Conservation (phyloP, 2,113 vertebrate genomes). For the Edolisoma coerulescens region DNA sequence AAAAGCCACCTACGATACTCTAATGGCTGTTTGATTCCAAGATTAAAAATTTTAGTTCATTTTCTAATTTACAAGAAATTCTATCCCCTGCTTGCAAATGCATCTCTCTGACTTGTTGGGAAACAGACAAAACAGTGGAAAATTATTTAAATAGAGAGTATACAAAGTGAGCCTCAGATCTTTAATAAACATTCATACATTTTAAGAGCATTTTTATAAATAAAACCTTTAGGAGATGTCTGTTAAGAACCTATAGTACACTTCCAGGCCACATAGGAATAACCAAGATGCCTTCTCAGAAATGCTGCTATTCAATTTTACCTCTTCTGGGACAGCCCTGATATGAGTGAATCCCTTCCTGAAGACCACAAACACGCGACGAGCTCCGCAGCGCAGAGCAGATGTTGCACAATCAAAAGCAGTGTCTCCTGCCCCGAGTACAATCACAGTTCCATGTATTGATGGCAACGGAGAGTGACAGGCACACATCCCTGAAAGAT, state of each 20-base stretch:
- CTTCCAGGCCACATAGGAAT: not conserved
- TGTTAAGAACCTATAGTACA: not conserved
- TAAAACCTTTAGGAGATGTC: not conserved
- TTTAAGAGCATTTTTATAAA: not conserved
- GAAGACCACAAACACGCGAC: conserved; percentile 86
- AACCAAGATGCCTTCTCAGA: not conserved
- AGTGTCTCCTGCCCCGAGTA: conserved; percentile 93
- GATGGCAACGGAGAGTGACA: conserved; percentile 83
- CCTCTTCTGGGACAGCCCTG: conserved; percentile 91
- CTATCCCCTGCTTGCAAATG: not conserved
- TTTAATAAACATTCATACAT: not conserved
- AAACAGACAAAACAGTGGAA: not conserved
- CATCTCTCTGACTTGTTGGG: not conserved
- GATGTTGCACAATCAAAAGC: conserved; percentile 97
- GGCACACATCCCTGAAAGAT: conserved; percentile 87
- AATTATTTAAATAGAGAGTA: not conserved
- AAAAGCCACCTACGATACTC: not conserved
- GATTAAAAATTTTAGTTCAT: not conserved
- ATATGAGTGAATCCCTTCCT: conserved; percentile 92
- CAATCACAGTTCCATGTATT: conserved; percentile 85
- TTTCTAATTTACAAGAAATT: not conserved
- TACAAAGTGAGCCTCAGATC: not conserved
- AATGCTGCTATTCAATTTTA: conserved; percentile 60
- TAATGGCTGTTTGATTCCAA: not conserved
- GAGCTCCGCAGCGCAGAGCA: conserved; percentile 91